Percentiles rank a stretch among this genome's conserved stretches.
phyloP scores from a whole-genome alignment of 1,140 invertebrate genomes.

The Drosophila arawakana region DNA sequence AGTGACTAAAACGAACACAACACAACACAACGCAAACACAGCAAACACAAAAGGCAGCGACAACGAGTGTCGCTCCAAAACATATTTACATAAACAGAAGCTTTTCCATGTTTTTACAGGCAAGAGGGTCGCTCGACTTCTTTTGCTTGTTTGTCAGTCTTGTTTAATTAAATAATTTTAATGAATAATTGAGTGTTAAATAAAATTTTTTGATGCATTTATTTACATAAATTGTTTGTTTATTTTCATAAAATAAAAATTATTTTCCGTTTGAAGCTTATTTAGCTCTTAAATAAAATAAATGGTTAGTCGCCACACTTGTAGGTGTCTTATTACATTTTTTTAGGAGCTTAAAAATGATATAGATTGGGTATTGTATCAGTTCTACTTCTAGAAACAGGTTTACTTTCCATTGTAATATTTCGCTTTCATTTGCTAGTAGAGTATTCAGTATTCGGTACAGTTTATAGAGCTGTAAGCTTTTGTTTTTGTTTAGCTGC shows the following conservation, averaged over 20 bases:
- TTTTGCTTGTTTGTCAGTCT: not conserved
- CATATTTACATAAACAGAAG: slow-evolving; percentile 72
- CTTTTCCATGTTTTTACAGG: slow-evolving; percentile 39
- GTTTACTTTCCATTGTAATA: not conserved
- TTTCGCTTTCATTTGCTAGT: not conserved
- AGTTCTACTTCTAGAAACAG: too few species aligned
- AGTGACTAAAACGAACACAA: slow-evolving; percentile 57
- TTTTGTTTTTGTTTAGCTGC: slow-evolving; percentile 47
- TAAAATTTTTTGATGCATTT: too few species aligned
- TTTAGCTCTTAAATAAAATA: too few species aligned
- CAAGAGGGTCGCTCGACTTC: not conserved
- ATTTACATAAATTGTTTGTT: too few species aligned
- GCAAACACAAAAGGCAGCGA: slow-evolving; percentile 40
- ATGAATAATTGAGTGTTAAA: too few species aligned
- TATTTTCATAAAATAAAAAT: too few species aligned
- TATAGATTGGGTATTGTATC: too few species aligned
- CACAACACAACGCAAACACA: slow-evolving; percentile 20
- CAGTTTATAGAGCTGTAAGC: not conserved
- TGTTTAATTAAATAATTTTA: too few species aligned
- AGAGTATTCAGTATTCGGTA: slow-evolving; percentile 11
- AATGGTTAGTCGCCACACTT: too few species aligned
- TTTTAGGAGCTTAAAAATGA: too few species aligned
- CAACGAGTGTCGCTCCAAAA: slow-evolving; percentile 52
- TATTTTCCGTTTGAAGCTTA: too few species aligned
- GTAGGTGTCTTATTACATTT: too few species aligned